Base-by-base conservation (phyloP, 2,797 vertebrate species). In the Xenopus petersii region DNA sequence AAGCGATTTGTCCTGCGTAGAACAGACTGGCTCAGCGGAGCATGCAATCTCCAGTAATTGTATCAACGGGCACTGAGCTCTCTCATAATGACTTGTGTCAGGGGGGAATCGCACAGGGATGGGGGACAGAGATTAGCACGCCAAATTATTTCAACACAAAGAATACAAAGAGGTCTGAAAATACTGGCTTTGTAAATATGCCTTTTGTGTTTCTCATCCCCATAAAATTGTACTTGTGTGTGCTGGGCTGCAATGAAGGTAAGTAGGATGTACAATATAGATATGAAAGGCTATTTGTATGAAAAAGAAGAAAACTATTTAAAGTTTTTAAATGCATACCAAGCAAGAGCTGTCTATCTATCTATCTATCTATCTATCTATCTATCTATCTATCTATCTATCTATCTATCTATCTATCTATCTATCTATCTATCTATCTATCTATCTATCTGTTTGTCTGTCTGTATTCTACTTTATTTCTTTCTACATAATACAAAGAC, bases 31-130 rank as follows among this genome's bases (percentile, higher is more conserved):
- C 75, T 81, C 81, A 81, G 75, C 73, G 48, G 85, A 84, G 84
- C 85, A 46, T 81, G 72, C 81, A 82, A 75, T 81, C 84, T 82
- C 11, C 21, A 58, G 71, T 68, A 81, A 83, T 86, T 81, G 77
- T 59, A 77, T 26, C 80, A 30, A 67, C 64, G 71, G 68, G 63
- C 80, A 48, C 69, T 10, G 26, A 30, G 26, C 26, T 30, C 26
- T 30, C 26, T 30, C 4, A 30, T 30, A 30, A 30, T 30, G 81
- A 54, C 59, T 86, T 75, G 10, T 24, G 48, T 81, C 80, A 21
- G 81, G 81, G 72, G 2, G 51, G 56, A 73, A 78, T 77, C 60
- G 58, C 63, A 71, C 63, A 71, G 69, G 24, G 49, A 51, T 4
- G 47, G 49, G 65, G 16, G 65, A 30, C 26, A 4, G 26, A 30